A percentile compares a stretch with the other conserved stretches of the same genome.
phyloP scores from a whole-genome alignment of 2,113 vertebrate genomes.

The Dinomys branickii region DNA sequence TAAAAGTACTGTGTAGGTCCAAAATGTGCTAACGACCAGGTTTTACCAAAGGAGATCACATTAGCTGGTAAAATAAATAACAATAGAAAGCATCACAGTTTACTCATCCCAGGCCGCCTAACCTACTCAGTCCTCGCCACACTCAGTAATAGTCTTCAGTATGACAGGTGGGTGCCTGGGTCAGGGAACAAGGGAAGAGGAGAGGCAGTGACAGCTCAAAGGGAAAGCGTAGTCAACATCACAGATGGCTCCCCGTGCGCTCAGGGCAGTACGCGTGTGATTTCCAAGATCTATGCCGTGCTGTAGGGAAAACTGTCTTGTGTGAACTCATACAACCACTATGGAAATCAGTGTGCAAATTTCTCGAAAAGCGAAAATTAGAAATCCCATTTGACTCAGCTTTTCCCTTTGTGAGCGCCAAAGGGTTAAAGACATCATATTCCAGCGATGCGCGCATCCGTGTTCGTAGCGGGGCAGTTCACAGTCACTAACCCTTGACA shows the following conservation, averaged over 20 bases:
- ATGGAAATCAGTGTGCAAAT: neutral
- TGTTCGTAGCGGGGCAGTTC: neutral
- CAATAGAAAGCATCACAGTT: neutral
- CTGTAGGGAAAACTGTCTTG: neutral
- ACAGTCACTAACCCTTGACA: neutral
- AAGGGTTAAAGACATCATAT: neutral
- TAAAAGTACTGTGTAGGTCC: neutral
- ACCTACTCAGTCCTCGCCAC: neutral
- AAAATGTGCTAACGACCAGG: neutral
- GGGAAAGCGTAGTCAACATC: neutral
- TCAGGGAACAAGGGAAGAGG: neutral
- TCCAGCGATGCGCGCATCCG: neutral
- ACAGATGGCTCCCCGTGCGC: neutral
- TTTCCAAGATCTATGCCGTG: neutral
- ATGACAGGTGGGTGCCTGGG: too few species aligned
- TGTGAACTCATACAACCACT: neutral
- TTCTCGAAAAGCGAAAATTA: neutral
- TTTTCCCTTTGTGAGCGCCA: neutral
- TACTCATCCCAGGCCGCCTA: neutral
- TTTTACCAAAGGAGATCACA: neutral
- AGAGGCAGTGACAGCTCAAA: neutral
- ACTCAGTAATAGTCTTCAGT: neutral
- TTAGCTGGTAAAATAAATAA: constrained; percentile 38
- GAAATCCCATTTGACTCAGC: neutral
- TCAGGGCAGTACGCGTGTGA: neutral